A percentile compares a stretch with the other conserved stretches of the same genome.
These are phyloP conservation scores for Eupithecia centaureata DNA, from an alignment of 2,888 invertebrate genomes.

Conservation along the genomic window DNA sequence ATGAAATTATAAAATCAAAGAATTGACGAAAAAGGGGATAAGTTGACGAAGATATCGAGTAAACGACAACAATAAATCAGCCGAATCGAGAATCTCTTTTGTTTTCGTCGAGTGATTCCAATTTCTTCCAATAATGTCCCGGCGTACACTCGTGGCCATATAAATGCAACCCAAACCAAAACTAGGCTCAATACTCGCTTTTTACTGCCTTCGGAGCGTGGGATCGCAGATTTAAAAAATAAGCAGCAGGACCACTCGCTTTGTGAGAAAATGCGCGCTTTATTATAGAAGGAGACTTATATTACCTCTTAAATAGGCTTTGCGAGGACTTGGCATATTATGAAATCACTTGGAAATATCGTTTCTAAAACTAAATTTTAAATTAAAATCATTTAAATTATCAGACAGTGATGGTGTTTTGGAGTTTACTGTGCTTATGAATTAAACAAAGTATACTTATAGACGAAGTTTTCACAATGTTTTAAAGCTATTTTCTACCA, in stretches of 20 bases:
- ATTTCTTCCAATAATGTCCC: slow-evolving; percentile 25
- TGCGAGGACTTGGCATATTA: neutral
- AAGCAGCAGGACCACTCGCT: slow-evolving; percentile 38
- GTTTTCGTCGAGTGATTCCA: neutral
- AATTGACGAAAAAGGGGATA: neutral
- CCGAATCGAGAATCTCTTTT: neutral
- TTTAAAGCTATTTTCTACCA: neutral
- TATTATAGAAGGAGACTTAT: slow-evolving; percentile 21
- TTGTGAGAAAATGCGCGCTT: slow-evolving; percentile 30
- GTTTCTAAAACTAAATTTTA: neutral
- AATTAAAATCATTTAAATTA: neutral
- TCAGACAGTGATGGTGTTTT: neutral
- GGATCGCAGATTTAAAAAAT: slow-evolving; percentile 53
- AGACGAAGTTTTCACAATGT: neutral
- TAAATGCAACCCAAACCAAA: slow-evolving; percentile 51
- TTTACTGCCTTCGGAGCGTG: slow-evolving; percentile 60
- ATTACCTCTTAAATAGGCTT: slow-evolving; percentile 17
- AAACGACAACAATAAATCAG: neutral
- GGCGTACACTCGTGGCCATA: slow-evolving; percentile 49
- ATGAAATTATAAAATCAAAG: neutral
- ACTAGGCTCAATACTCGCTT: slow-evolving; percentile 56
- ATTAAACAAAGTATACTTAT: too few relatives aligned
- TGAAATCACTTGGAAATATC: neutral
- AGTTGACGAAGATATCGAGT: neutral
- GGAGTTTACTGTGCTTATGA: neutral